Conservation (phyloP, 2,888 invertebrate genomes). For the Nomada ruficornis region DNA sequence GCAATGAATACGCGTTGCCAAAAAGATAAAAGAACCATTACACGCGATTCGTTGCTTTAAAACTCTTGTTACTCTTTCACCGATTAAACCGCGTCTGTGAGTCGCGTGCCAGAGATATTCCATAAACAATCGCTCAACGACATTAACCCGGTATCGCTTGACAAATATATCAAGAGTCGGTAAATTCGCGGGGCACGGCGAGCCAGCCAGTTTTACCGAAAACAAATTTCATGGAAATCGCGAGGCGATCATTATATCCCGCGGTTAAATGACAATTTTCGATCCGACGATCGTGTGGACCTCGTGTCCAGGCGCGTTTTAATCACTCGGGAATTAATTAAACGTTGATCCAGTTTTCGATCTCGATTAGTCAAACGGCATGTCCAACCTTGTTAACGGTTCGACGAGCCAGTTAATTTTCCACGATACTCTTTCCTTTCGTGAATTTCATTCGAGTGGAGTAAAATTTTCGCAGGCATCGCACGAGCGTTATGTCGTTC, state of each 20-base stretch:
- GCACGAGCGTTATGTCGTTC: no score
- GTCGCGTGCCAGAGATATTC: slow-evolving; percentile 9
- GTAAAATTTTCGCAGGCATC: no score
- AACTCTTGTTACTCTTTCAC: slow-evolving; percentile 36
- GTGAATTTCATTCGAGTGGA: neutral
- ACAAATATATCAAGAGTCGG: neutral
- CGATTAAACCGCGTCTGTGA: slow-evolving; percentile 25
- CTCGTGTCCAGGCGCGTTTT: slow-evolving; percentile 4
- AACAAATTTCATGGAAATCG: neutral
- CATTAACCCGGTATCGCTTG: neutral
- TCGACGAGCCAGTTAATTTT: slow-evolving; percentile 60
- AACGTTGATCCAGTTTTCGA: slow-evolving; percentile 43
- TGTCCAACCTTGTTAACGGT: slow-evolving; percentile 64
- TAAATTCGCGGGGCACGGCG: neutral
- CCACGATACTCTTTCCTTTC: neutral
- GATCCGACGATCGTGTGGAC: neutral
- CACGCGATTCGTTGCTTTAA: slow-evolving; percentile 46
- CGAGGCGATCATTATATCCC: slow-evolving; percentile 7
- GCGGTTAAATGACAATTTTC: slow-evolving; percentile 10
- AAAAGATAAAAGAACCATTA: slow-evolving; percentile 62
- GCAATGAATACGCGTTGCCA: slow-evolving; percentile 65
- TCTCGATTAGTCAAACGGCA: slow-evolving; percentile 31
- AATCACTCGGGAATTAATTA: slow-evolving; percentile 56
- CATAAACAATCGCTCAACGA: slow-evolving; percentile 6
- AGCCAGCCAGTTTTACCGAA: no score